These are phyloP conservation scores for Stenotaenia linearis DNA, from an alignment of 2,888 invertebrate genomes.

Conservation along the genomic window DNA sequence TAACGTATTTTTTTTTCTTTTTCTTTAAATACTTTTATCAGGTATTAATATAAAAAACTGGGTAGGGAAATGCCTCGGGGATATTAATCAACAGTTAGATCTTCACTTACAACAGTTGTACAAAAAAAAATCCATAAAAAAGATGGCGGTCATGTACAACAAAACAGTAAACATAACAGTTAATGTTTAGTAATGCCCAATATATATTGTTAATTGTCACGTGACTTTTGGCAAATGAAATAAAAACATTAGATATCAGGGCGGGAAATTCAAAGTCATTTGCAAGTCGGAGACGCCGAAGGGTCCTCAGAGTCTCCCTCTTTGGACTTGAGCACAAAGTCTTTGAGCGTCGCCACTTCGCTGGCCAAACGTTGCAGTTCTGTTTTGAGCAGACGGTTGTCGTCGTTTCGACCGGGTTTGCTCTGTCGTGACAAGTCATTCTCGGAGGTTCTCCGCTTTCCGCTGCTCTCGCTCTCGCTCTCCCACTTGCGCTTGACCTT, in stretches of 20 bases:
- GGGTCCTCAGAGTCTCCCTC: not conserved
- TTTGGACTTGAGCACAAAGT: constrained; percentile 43
- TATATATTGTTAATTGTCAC: constrained; percentile 10
- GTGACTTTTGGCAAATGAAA: constrained; percentile 15
- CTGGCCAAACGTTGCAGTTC: constrained; percentile 81
- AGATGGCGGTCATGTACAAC: constrained; percentile 3
- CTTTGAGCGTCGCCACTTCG: constrained; percentile 81
- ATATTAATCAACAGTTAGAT: not conserved
- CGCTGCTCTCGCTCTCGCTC: not conserved
- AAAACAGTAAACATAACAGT: not conserved
- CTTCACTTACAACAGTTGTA: not conserved
- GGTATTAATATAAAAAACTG: not conserved
- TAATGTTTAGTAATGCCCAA: constrained; percentile 16
- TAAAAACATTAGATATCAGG: not conserved
- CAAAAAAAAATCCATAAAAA: not conserved
- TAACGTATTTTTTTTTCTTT: not conserved
- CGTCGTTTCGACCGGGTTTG: constrained; percentile 36
- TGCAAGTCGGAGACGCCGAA: not conserved
- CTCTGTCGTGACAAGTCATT: not conserved
- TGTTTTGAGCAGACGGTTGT: constrained; percentile 62
- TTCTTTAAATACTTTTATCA: constrained; percentile 1
- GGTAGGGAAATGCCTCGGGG: constrained; percentile 1
- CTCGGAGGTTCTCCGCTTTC: not conserved
- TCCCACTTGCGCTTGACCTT: constrained; percentile 33
- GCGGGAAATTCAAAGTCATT: not conserved